Evolutionary conservation across 2,888 invertebrate species (phyloP).

Genomic region (Deroplatys truncata): DNA sequence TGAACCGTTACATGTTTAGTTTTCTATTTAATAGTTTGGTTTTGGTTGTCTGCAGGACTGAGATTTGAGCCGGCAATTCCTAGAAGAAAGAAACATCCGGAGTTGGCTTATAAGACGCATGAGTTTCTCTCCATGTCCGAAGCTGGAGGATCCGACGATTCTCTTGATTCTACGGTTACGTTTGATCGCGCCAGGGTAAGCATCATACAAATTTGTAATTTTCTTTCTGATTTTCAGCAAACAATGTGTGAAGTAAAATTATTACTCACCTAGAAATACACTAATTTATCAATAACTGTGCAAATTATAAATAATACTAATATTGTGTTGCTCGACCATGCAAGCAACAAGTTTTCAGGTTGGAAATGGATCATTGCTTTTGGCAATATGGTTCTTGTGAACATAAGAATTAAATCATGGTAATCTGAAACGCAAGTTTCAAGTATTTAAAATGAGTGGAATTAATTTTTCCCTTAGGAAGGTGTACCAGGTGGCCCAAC

Average conservation of each 20-base stretch:
- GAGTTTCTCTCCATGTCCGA: slow-evolving; percentile 68
- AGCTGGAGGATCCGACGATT: slow-evolving; percentile 54
- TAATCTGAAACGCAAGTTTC: too few species aligned
- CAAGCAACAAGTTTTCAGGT: too few species aligned
- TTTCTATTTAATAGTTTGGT: not conserved
- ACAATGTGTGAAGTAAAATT: slow-evolving; percentile 15
- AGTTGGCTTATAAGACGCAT: slow-evolving; percentile 81
- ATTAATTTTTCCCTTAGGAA: too few species aligned
- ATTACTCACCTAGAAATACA: not conserved
- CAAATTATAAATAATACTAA: not conserved
- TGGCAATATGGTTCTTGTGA: too few species aligned
- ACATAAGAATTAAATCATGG: too few species aligned
- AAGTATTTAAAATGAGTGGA: too few species aligned
- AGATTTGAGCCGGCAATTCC: slow-evolving; percentile 72
- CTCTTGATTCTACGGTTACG: slow-evolving; percentile 55
- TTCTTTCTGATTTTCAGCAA: not conserved
- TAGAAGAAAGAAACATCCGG: slow-evolving; percentile 83
- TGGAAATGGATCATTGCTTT: too few species aligned
- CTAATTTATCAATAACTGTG: not conserved
- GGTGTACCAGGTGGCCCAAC: too few species aligned
- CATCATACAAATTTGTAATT: not conserved
- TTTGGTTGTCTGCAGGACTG: slow-evolving; percentile 28
- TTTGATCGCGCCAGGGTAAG: slow-evolving; percentile 64
- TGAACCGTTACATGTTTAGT: too few species aligned
- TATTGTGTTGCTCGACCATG: too few species aligned